Evolutionary conservation across 2,888 invertebrate genomes (phyloP), one percentile per base, ranked within the genome.

Genomic region (Hyposoter dolosus): DNA sequence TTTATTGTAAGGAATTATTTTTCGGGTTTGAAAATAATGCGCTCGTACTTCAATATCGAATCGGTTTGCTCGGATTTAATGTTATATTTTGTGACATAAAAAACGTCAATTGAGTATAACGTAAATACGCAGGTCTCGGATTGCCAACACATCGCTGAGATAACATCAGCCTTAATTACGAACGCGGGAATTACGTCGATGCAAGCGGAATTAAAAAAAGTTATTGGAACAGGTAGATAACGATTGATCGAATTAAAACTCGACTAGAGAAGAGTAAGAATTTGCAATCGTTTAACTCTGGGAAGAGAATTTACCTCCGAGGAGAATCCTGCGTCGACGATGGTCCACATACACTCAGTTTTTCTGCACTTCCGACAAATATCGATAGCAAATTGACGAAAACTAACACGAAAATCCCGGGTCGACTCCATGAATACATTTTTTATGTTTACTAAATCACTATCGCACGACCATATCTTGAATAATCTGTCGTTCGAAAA

Each of bases 261-360:
- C 28, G 15, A 60, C 6, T 15, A 45, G 28, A 9, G 15, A 47
- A 69, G 15, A 50, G 17, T 53, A 19, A 4, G 9, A 50, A 65
- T 7, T 69, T 28, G 43, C 43, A 45, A 50, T 5, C 66, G 1
- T 60, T 60, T 28, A 15, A 60, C 28, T 60, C 5, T 15, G 5
- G 28, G 28, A 60, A 4, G 74, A 28, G 65, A 60, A 85, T 85
- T 75, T 75, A 85, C 85, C 85, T 85, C 74, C 82, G 82, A 66
- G 88, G 76, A 77, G 88, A 82, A 83, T 87, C 83, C 78, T 86
- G 79, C 15, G 84, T 84, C 28, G 88, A 79, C 50, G 89, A 83
- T 45, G 88, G 87, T 50, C 89, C 89, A 65, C 90, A 90, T n/a
- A 89, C 87, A 82, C 84, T 88, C 17, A 90, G 72, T 69, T 86